phyloP scores from a whole-genome alignment of 2,888 invertebrate species.

The Meta bourneti region DNA sequence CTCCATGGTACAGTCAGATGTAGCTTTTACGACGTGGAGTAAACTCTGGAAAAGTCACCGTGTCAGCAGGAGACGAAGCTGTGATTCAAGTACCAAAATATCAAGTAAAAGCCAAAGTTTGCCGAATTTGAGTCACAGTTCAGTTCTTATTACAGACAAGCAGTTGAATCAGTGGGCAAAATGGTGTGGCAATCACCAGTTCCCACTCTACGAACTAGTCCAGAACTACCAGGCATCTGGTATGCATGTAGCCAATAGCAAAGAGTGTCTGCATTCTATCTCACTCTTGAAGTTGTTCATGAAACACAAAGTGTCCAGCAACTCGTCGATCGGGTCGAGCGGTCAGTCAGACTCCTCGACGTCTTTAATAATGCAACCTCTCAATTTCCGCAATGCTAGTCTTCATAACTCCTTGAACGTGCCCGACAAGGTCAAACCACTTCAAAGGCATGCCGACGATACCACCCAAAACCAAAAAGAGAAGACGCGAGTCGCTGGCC shows the following conservation, averaged over 20 bases:
- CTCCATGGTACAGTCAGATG: slow-evolving; percentile 93
- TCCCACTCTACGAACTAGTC: slow-evolving; percentile 79
- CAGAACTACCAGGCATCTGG: slow-evolving; percentile 79
- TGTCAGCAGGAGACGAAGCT: slow-evolving; percentile 74
- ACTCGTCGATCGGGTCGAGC: slow-evolving; percentile 63
- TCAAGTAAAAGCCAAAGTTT: slow-evolving; percentile 78
- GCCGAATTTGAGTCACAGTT: slow-evolving; percentile 77
- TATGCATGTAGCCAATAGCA: slow-evolving; percentile 75
- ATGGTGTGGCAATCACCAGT: slow-evolving; percentile 76
- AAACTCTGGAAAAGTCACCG: slow-evolving; percentile 84
- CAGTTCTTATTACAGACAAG: slow-evolving; percentile 71
- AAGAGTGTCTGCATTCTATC: slow-evolving; percentile 74
- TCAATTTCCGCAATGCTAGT: slow-evolving; percentile 66
- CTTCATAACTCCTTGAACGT: slow-evolving; percentile 63
- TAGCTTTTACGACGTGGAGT: slow-evolving; percentile 93
- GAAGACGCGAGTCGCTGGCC: slow-evolving; percentile 23
- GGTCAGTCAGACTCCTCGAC: slow-evolving; percentile 75
- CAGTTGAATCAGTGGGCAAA: slow-evolving; percentile 73
- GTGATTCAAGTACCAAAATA: slow-evolving; percentile 44
- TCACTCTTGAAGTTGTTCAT: slow-evolving; percentile 77
- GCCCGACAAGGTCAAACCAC: slow-evolving; percentile 69
- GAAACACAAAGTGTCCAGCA: slow-evolving; percentile 78
- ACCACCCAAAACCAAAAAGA: slow-evolving; percentile 43
- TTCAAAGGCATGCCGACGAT: slow-evolving; percentile 66
- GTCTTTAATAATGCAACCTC: slow-evolving; percentile 65